Percentiles rank a stretch among this genome's conserved stretches.
Conservation (phyloP, 2,113 vertebrate genomes). For the Pogona vitticeps region DNA sequence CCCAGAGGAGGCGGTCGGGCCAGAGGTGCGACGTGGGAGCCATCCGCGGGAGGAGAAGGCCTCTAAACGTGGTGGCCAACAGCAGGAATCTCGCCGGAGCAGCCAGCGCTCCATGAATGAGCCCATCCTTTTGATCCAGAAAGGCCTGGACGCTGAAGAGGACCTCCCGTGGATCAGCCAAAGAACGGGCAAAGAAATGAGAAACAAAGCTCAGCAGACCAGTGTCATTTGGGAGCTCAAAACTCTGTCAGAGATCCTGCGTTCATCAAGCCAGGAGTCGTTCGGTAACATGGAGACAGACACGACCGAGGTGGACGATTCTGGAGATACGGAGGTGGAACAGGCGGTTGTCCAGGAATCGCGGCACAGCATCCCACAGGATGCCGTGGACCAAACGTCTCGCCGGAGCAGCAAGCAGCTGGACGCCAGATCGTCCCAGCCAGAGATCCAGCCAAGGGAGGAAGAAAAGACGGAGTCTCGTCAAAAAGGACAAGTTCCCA, state of each 20-base stretch:
- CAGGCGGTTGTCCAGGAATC: neutral
- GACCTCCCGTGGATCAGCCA: neutral
- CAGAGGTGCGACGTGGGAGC: too few relatives aligned
- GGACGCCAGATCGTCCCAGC: neutral
- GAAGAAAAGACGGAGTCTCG: neutral
- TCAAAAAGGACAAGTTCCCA: neutral
- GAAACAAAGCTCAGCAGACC: constrained; percentile 16
- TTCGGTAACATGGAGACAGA: neutral
- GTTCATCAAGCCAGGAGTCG: neutral
- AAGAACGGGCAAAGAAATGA: constrained; percentile 20
- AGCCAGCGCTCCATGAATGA: neutral
- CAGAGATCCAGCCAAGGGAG: neutral
- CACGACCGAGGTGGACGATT: neutral
- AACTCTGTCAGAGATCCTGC: neutral
- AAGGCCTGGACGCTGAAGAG: neutral
- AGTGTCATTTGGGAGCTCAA: constrained; percentile 15
- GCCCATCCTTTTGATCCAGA: neutral
- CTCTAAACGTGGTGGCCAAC: too few relatives aligned
- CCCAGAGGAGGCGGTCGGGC: neutral
- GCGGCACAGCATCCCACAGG: too few relatives aligned
- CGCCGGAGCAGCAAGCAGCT: neutral
- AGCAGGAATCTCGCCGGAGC: neutral
- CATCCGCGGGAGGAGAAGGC: neutral
- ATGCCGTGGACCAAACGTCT: neutral
- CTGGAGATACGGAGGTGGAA: neutral